Percentiles rank a stretch among this genome's conserved stretches.
Conservation (phyloP, 1,140 invertebrate genomes). For the Mizuhopecten yessoensis region DNA sequence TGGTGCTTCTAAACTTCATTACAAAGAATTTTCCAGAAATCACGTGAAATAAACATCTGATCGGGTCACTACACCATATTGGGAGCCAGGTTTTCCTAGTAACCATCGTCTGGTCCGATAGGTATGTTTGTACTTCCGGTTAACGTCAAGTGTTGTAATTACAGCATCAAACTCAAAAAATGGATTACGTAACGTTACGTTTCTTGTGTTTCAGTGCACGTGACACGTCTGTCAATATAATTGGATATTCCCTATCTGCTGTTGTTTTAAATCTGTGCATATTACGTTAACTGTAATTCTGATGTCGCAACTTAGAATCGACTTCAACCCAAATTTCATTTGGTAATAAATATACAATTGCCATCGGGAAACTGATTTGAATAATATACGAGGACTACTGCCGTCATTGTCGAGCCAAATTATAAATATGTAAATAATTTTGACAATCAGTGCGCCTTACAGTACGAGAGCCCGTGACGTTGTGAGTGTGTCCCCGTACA, state of each 20-base stretch:
- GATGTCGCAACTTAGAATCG: too few species aligned
- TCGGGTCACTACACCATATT: too few species aligned
- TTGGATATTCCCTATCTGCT: too few species aligned
- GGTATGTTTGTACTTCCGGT: neutral
- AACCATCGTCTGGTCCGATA: too few species aligned
- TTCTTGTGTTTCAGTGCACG: neutral
- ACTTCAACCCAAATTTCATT: too few species aligned
- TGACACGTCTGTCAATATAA: neutral
- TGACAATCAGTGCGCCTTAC: neutral
- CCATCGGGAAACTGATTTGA: neutral
- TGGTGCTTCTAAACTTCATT: neutral
- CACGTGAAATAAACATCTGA: too few species aligned
- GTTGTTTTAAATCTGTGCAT: neutral
- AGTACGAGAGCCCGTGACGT: too few species aligned
- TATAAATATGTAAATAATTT: neutral
- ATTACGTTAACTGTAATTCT: too few species aligned
- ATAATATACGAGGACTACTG: neutral
- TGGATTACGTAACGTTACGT: neutral
- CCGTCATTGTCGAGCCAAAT: neutral
- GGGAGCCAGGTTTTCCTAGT: too few species aligned
- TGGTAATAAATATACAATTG: too few species aligned
- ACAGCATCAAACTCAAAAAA: neutral
- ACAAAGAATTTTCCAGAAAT: too few species aligned
- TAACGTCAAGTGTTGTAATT: neutral
- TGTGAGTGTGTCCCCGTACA: neutral